A percentile compares a stretch with the other conserved stretches of the same genome.
phyloP scores from a whole-genome alignment of 53 echinoderm and acorn worm species.

The Stichopus horrens region DNA sequence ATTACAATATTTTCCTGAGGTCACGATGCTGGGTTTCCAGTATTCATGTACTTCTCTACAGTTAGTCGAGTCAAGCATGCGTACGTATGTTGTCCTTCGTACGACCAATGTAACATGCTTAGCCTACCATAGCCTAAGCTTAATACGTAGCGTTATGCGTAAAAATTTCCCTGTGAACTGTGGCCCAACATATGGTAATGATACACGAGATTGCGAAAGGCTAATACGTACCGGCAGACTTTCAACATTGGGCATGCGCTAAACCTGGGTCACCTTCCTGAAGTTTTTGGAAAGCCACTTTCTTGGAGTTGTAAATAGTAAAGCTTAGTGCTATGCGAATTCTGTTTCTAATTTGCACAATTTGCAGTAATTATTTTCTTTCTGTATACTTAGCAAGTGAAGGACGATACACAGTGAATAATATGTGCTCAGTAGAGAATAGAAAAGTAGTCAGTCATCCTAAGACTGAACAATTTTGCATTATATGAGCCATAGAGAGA shows the following conservation, averaged over 20 bases:
- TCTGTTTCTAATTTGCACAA: no score
- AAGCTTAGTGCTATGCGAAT: no score
- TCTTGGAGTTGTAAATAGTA: no score
- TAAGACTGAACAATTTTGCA: no score
- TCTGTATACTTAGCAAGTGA: no score
- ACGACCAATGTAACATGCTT: neutral
- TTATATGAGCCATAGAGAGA: no score
- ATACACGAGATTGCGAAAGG: neutral
- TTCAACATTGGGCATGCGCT: neutral
- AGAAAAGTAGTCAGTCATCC: no score
- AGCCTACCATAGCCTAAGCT: constrained; percentile 4
- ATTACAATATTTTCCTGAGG: neutral
- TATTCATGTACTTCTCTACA: neutral
- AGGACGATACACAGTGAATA: no score
- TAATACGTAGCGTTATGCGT: neutral
- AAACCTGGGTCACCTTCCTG: no score
- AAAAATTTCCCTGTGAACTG: neutral
- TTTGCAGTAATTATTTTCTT: no score
- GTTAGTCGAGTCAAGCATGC: neutral
- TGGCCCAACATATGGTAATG: neutral
- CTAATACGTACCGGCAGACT: neutral
- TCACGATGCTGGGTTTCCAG: neutral
- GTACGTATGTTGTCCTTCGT: neutral
- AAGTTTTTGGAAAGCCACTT: no score
- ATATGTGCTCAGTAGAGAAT: no score